Evolutionary conservation across 1,140 invertebrate species (phyloP).

Genomic region (Sarcophaga peregrina): DNA sequence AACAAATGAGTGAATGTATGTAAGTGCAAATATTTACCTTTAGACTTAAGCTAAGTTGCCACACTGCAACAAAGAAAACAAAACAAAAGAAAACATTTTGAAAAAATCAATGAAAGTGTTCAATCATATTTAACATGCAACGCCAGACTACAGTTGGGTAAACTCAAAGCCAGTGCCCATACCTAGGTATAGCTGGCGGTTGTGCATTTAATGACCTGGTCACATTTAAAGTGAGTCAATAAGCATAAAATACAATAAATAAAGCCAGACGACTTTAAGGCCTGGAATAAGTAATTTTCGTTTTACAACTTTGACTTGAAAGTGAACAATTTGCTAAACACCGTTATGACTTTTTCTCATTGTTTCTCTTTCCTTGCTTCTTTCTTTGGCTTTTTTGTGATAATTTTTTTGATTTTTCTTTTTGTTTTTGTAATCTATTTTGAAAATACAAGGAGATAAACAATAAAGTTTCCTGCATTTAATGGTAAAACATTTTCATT

Average conservation of each 20-base stretch:
- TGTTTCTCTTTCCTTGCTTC: too few relatives aligned
- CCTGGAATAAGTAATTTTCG: not conserved
- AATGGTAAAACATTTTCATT: not conserved
- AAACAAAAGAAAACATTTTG: not conserved
- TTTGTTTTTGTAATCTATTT: not conserved
- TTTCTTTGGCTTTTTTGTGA: too few relatives aligned
- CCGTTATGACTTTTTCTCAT: too few relatives aligned
- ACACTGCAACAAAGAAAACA: not conserved
- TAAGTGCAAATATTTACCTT: slow-evolving; percentile 3
- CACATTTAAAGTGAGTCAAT: slow-evolving; percentile 40
- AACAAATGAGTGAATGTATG: not conserved
- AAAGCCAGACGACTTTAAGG: not conserved
- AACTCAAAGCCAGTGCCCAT: not conserved
- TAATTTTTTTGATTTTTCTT: too few relatives aligned
- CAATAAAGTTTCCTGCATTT: not conserved
- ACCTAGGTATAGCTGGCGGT: not conserved
- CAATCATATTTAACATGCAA: slow-evolving; percentile 31
- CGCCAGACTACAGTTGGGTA: not conserved
- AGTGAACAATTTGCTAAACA: slow-evolving; percentile 37
- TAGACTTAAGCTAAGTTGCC: not conserved
- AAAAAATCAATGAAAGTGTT: slow-evolving; percentile 14
- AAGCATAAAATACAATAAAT: not conserved
- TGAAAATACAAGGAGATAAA: not conserved
- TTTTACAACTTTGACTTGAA: slow-evolving; percentile 18
- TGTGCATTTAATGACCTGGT: slow-evolving; percentile 15